A percentile compares a stretch with the other conserved stretches of the same genome.
phyloP scores from a whole-genome alignment of 2,888 invertebrate genomes.

The Tigriopus californicus region DNA sequence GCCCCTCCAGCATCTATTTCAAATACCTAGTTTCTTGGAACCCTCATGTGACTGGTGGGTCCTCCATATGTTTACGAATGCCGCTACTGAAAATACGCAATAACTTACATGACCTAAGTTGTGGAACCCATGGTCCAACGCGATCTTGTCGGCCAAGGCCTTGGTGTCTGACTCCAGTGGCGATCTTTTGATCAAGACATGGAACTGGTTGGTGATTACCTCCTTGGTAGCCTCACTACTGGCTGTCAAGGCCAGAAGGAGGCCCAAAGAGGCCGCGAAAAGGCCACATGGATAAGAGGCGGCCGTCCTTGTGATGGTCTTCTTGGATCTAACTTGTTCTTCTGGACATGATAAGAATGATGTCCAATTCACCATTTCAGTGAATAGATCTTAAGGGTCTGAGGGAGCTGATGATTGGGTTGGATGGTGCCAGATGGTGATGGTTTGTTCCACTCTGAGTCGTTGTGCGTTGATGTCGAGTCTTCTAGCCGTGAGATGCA shows the following conservation, averaged over 20 bases:
- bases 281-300: background rate
- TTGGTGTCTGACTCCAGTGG: constrained; percentile 24
- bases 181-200: constrained; percentile 54
- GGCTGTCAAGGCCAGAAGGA: background rate
- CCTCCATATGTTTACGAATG: too few species aligned
- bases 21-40: background rate
- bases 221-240: constrained; percentile 25
- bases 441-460: too few species aligned
- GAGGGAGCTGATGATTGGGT: too few species aligned
- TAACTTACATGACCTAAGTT: constrained; percentile 78
- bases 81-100: background rate
- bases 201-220: constrained; percentile 87
- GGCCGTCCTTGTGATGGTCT: background rate
- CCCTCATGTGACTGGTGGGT: background rate
- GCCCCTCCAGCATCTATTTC: background rate
- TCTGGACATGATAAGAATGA: too few species aligned
- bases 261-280: background rate
- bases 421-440: too few species aligned
- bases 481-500: too few species aligned
- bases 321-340: background rate
- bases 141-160: constrained; percentile 57
- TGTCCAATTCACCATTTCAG: too few species aligned
- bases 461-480: too few species aligned
- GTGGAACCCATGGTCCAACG: constrained; percentile 74
- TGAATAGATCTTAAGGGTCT: too few species aligned